Base-by-base conservation (phyloP, 2,113 vertebrate species). In the Sinocyclocheilus rhinocerous region DNA sequence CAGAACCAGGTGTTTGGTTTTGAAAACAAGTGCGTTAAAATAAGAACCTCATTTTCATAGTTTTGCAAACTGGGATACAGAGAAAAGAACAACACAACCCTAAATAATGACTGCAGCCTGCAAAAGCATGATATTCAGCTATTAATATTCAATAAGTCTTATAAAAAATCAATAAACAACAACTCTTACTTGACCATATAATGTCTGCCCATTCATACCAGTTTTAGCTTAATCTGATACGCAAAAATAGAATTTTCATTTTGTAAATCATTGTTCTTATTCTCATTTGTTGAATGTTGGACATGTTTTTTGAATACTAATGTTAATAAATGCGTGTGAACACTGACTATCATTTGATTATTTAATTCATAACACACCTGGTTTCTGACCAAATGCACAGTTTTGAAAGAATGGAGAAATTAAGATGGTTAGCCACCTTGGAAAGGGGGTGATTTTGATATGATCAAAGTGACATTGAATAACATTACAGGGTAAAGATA, bases 81-180 rank as follows among this genome's bases (percentile, higher is more conserved):
- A 76, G 8, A 70, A 9, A 63, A 65, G 61, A 65, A 72, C 22
- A 92, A 89, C 90, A 86, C 82, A 81, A 86, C 86, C 16, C 73
- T 1, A 50, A 70, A 85, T 84, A 50, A 83, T 85, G 75, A 89
- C 55, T 87, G 87, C 89, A 89, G 87, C 89, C 90, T 93, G 88
- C 88, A 91, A 91, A 67, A 91, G 93, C 93, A 95, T 94, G 93
- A 88, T 84, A 63, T 88, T 86, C 63, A 89, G 87, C 87, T 87
- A 81, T 85, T 81, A 87, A 86, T 88, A 85, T 91, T 90, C 87
- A 89, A 82, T 50, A 79, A 91, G 86, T 89, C 87, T 12, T 48
- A 48, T 76, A 88, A 59, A 36, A 48, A 48, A 48, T 48, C 10
- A 11, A 45, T 10, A 61, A 52, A 92, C 65, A 67, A 2, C 42